Percentiles rank a stretch among this genome's conserved stretches.
These are phyloP conservation scores for Diloba caeruleocephala DNA, from an alignment of 2,888 invertebrate genomes.

Conservation along the genomic window DNA sequence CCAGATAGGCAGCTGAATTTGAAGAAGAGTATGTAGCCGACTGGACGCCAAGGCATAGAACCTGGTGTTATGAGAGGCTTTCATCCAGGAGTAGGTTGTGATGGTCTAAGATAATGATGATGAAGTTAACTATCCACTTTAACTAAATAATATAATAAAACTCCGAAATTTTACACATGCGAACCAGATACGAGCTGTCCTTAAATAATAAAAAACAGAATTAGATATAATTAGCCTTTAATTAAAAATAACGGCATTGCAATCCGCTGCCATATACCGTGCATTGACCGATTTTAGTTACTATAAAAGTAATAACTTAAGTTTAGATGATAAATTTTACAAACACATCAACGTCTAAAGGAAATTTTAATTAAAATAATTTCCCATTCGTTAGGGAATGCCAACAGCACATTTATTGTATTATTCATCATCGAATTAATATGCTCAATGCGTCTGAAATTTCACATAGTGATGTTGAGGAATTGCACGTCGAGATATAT, in stretches of 20 bases:
- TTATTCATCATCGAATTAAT: conserved; percentile 47
- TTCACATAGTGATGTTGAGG: conserved; percentile 45
- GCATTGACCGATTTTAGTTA: too few relatives aligned
- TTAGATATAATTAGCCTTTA: conserved; percentile 6
- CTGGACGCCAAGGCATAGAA: too few relatives aligned
- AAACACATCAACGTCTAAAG: conserved; percentile 9
- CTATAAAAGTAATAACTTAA: too few relatives aligned
- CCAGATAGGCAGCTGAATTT: background rate
- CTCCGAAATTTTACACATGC: too few relatives aligned
- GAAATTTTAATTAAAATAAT: conserved; percentile 43
- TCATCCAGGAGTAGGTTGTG: too few relatives aligned
- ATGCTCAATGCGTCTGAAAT: conserved; percentile 42
- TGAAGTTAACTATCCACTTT: too few relatives aligned
- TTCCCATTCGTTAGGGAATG: conserved; percentile 20
- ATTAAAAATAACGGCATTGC: conserved; percentile 36
- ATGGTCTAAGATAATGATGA: too few relatives aligned
- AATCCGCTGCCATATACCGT: conserved; percentile 31
- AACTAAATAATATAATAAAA: too few relatives aligned
- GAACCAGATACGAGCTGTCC: too few relatives aligned
- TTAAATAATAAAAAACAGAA: too few relatives aligned
- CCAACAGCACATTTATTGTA: conserved; percentile 37
- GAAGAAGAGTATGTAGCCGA: background rate
- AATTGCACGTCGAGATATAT: conserved; percentile 34
- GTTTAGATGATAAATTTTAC: too few relatives aligned
- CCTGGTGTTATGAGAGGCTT: too few relatives aligned